These are phyloP conservation scores for Trogon melanurus DNA, from an alignment of 2,113 vertebrate species.

Conservation along the genomic window DNA sequence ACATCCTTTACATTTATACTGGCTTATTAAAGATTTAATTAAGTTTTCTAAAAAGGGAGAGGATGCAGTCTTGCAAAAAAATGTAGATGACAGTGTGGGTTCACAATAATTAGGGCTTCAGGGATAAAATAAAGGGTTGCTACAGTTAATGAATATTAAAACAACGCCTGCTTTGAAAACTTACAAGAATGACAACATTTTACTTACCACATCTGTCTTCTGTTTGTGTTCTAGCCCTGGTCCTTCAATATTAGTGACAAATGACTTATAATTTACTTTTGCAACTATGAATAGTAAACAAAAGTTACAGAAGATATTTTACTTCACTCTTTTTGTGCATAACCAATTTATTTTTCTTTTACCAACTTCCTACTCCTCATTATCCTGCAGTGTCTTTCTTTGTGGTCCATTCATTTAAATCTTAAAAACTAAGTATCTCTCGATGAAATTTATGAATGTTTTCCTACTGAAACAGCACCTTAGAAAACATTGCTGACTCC, in stretches of 20 bases:
- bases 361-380: background rate
- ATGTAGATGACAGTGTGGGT: constrained; percentile 31
- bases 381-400: background rate
- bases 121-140: constrained; percentile 49
- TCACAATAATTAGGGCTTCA: constrained; percentile 56
- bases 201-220: background rate
- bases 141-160: constrained; percentile 40
- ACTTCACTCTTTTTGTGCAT: fast-evolving
- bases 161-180: background rate
- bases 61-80: constrained; percentile 52
- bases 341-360: background rate
- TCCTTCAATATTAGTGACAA: background rate
- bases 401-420: background rate
- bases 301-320: background rate
- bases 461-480: background rate
- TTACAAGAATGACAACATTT: background rate
- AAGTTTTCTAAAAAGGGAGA: constrained; percentile 46
- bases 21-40: constrained; percentile 70
- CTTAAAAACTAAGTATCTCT: background rate
- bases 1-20: constrained; percentile 69
- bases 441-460: background rate
- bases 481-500: background rate
- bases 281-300: background rate
- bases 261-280: background rate
- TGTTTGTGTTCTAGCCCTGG: background rate